Conservation (phyloP, 2,888 invertebrate genomes). For the Aphrophora alni region DNA sequence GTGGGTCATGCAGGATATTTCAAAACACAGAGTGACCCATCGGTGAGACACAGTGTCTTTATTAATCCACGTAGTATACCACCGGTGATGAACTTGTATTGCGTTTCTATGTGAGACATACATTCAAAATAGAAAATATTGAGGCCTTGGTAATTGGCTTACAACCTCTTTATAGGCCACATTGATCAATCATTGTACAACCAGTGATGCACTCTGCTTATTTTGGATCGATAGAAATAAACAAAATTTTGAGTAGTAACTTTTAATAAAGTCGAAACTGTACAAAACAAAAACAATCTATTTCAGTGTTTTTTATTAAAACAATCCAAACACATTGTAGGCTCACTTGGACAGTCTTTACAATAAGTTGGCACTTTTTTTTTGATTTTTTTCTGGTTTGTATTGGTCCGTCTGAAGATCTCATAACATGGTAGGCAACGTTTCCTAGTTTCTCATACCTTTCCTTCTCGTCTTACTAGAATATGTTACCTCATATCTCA, state of each 20-base stretch:
- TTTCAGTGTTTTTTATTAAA: neutral
- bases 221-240: neutral
- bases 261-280: neutral
- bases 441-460: neutral
- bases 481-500: neutral
- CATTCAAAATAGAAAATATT: too few relatives aligned
- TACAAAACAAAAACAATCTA: neutral
- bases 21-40: too few relatives aligned
- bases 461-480: neutral
- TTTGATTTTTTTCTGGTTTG: neutral
- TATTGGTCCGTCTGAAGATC: neutral
- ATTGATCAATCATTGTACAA: neutral
- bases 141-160: neutral
- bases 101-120: too few relatives aligned
- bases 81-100: too few relatives aligned
- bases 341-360: neutral
- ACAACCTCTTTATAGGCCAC: neutral
- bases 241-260: too few relatives aligned
- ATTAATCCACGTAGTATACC: neutral
- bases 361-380: neutral
- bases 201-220: neutral
- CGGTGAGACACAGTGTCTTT: neutral
- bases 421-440: neutral
- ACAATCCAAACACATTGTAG: neutral
- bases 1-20: too few relatives aligned